These are phyloP conservation scores for Illadopsis cleaveri DNA, from an alignment of 2,113 vertebrate genomes.

Conservation along the genomic window DNA sequence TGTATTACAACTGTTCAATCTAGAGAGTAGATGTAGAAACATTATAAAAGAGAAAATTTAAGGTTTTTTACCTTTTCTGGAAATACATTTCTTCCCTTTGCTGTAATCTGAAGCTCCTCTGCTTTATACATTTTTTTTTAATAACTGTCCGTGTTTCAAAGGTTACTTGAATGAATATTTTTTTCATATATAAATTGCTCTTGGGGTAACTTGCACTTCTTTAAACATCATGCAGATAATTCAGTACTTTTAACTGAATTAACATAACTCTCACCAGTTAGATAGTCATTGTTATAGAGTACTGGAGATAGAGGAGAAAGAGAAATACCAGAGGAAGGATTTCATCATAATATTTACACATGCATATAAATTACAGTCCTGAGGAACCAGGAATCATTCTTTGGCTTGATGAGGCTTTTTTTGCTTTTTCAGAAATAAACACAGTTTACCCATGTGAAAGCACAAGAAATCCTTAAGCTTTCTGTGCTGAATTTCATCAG, in stretches of 20 bases:
- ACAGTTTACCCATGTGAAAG: not conserved
- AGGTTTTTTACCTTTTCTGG: not conserved
- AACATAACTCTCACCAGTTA: not conserved
- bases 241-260: not conserved
- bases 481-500: not conserved
- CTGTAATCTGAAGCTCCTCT: not conserved
- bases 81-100: not conserved
- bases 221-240: not conserved
- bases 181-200: not conserved
- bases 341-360: not conserved
- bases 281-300: not conserved
- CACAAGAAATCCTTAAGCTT: not conserved
- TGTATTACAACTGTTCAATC: not conserved
- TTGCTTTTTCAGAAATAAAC: not conserved
- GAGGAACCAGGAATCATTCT: not conserved
- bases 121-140: not conserved
- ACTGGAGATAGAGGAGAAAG: not conserved
- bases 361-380: not conserved
- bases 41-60: not conserved
- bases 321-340: not conserved
- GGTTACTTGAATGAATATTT: not conserved
- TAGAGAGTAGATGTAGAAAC: not conserved
- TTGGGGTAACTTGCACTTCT: not conserved
- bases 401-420: not conserved
- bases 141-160: not conserved